Base-by-base conservation (phyloP, 2,113 vertebrate genomes). In the Brachyhypopomus gauderio region DNA sequence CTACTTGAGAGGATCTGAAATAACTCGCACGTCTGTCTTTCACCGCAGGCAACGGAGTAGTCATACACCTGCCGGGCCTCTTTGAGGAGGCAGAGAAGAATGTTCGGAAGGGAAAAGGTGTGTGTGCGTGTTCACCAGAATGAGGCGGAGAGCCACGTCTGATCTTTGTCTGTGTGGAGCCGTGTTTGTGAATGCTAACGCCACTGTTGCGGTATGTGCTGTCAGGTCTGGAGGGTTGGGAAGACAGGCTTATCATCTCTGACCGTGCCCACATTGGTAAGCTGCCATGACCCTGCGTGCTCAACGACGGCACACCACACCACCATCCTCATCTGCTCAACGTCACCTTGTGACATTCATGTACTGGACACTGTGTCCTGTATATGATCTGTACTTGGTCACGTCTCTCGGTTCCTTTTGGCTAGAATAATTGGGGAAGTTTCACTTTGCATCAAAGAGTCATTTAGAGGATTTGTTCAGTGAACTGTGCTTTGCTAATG, bases 1-100 rank as follows among this genome's bases (percentile, higher is more conserved):
- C 1, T 17, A 19, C 14, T 9, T 17, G 14, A 58, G 56, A 58
- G 56, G 56, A 58, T 58, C 58, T 60, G 58, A 19, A 60, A 60
- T 22, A 60, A 22, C n/a, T 6, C 7, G 23, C 7, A 5, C 17
- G 12, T 17, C 62, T 20, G 1, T 72, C 9, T 78, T 6, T 77
- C 41, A 36, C 73, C 88, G 83, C 87, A 99, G 98, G 98, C 78
- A 99, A 99, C 84, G 98, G 98, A 7, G 98, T 99, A 4, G 98
- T 99, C 59, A 98, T 99, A 92, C 98, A 99, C 87, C 92, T 99
- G 34, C 98, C 97, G 0, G 98, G 98, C 79, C 94, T 99, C 84
- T 98, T 99, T 86, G 98, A 99, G 88, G 98, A 99, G 92, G 97
- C 96, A 36, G 96, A 95, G 86, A 99, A 98, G 93, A 99, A 99